phyloP scores from a whole-genome alignment of 2,888 invertebrate genomes.

The Cryptocheilus praepositus region DNA sequence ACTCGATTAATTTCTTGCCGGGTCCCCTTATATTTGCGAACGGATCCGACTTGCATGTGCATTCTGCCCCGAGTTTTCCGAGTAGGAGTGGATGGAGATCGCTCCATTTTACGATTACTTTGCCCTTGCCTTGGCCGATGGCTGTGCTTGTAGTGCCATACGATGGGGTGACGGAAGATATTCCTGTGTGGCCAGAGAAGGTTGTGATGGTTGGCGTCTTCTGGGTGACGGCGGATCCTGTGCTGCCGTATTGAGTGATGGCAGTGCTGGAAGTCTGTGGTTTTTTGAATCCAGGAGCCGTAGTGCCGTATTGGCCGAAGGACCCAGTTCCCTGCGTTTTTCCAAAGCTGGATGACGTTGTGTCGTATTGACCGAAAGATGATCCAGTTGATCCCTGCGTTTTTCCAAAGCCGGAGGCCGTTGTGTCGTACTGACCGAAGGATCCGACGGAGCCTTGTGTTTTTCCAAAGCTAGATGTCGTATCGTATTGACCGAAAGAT shows the following conservation, averaged over 20 bases:
- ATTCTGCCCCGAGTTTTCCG: conserved; percentile 84
- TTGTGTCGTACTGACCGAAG: conserved; percentile 1
- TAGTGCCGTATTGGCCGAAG: conserved; percentile 1
- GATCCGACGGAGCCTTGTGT: conserved; percentile 12
- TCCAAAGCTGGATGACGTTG: no score
- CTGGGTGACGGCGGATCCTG: conserved; percentile 14
- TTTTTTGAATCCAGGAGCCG: conserved; percentile 12
- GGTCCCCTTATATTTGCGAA: conserved; percentile 66
- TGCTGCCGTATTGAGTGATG: neutral
- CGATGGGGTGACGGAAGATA: conserved; percentile 40
- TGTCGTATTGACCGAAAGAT: neutral
- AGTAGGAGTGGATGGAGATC: conserved; percentile 84
- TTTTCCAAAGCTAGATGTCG: conserved; percentile 12
- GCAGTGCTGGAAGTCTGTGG: conserved; percentile 17
- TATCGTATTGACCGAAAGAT: conserved; percentile 2
- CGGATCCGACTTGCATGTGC: conserved; percentile 78
- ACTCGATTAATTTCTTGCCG: conserved; percentile 61
- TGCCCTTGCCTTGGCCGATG: conserved; percentile 68
- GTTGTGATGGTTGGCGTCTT: conserved; percentile 51
- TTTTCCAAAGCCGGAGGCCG: conserved; percentile 11
- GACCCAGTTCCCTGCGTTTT: neutral
- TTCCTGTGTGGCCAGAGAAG: conserved; percentile 49
- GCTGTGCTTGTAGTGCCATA: conserved; percentile 55
- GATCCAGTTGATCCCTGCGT: conserved; percentile 24
- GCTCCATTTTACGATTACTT: conserved; percentile 81